Percentiles rank a stretch among this genome's conserved stretches.
These are phyloP conservation scores for Acridotheres tristis DNA, from an alignment of 2,797 vertebrate species.

Conservation along the genomic window DNA sequence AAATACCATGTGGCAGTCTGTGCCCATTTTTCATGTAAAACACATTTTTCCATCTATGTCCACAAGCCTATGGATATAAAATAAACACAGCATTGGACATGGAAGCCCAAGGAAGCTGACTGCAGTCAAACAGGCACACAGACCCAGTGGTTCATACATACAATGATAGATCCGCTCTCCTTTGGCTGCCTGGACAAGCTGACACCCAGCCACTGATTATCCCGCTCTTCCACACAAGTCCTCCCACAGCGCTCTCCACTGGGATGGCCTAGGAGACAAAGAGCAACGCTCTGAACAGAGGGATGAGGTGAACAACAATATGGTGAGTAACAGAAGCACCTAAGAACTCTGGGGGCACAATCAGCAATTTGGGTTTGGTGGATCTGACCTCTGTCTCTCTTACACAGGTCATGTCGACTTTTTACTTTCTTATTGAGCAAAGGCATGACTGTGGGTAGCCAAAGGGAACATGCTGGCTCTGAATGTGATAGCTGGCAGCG, in stretches of 20 bases:
- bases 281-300: not conserved
- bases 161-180: conserved; percentile 85
- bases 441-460: not conserved
- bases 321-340: not conserved
- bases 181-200: conserved; percentile 89
- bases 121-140: not conserved
- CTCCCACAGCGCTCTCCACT: conserved; percentile 82
- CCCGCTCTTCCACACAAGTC: conserved; percentile 87
- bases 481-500: not conserved
- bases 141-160: conserved; percentile 68
- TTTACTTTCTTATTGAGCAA: not conserved
- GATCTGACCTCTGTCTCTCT: not conserved
- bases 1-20: conserved; percentile 89
- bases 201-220: conserved; percentile 96
- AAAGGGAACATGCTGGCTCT: not conserved
- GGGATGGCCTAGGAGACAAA: conserved; percentile 75
- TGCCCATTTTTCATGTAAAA: conserved; percentile 81
- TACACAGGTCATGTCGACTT: not conserved
- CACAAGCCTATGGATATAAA: conserved; percentile 86
- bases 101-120: not conserved
- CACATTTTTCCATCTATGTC: conserved; percentile 96
- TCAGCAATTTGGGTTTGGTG: not conserved
- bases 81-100: not conserved
- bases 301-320: not conserved
- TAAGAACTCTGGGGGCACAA: not conserved